phyloP scores from a whole-genome alignment of 2,797 vertebrate species.

The Sebastes diaconus region DNA sequence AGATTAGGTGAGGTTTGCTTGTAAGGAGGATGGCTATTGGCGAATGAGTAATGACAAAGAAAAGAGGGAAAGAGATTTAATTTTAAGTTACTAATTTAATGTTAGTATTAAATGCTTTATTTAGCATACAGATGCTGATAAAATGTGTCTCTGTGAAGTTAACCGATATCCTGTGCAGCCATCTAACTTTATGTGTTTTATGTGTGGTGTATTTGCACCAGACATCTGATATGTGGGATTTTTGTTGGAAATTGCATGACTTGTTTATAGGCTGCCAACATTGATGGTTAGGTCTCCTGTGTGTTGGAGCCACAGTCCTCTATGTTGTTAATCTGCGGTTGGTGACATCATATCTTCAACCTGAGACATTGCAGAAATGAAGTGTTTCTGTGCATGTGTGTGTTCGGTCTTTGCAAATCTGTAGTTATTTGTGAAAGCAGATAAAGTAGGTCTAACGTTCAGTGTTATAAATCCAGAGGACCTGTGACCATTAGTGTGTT shows the following conservation, averaged over 20 bases:
- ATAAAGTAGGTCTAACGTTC: neutral
- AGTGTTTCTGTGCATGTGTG: neutral
- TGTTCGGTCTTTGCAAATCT: neutral
- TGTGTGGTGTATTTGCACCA: neutral
- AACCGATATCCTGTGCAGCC: neutral
- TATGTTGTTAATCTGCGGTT: neutral
- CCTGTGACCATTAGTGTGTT: neutral
- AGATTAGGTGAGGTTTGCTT: too few species aligned
- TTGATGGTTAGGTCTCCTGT: neutral
- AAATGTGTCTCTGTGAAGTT: neutral
- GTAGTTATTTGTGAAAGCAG: neutral
- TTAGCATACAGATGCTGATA: neutral
- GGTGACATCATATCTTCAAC: neutral
- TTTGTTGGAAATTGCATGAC: neutral
- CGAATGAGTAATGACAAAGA: too few species aligned
- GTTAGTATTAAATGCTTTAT: neutral
- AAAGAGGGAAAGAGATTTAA: too few species aligned
- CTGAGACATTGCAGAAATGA: neutral
- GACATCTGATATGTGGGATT: neutral
- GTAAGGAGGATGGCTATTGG: too few species aligned
- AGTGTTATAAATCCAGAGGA: neutral
- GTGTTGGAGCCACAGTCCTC: neutral
- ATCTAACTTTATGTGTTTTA: neutral
- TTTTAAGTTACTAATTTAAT: neutral
- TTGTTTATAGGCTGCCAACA: neutral